Base-by-base conservation (phyloP, 2,113 vertebrate genomes). In the Malurus melanocephalus region DNA sequence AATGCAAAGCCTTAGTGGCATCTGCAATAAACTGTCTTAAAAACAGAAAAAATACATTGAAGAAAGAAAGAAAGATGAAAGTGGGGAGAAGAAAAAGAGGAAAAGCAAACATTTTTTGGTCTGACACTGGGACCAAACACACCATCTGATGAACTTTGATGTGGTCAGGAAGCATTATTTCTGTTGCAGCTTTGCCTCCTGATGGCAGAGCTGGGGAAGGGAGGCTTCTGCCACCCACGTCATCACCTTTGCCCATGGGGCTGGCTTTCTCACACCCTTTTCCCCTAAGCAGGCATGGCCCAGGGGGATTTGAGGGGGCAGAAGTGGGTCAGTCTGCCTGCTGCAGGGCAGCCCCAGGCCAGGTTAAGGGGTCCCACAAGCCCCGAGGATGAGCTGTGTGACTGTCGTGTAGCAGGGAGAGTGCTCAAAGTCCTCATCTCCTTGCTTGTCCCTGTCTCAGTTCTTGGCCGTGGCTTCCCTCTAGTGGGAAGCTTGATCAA, bases 401-500 rank as follows among this genome's bases (percentile, higher is more conserved):
- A 11, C 17, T 80, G 35, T 72, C 24, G 13, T 12, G 4, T 9
- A 55, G 56, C 26, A 48, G 33, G 10, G 17, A 69, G 38, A 33
- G 26, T 23, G 40, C 8, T 30, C 1, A 0, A 49, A 60, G 61
- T 42, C 16, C 6, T 85, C 32, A n/a, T 64, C 21, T 23, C 18
- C 16, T 49, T 75, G 43, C 32, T 22, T 27, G 5, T 73, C 32
- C 9, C 11, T 16, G 9, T 45, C 13, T n/a, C 51, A 68, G 92
- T 91, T 66, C 74, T 92, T 92, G 83, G 73, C 90, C 13, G 33
- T 88, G 92, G 80, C 65, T 89, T 94, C 95, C 95, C 94, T 94
- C 94, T 96, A 96, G 95, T 79, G 95, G 95, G 74, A 76, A 84
- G 32, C 55, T 92, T 59, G 71, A 35, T 88, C 73, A 86, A 88